Base-by-base conservation (phyloP, 1,140 invertebrate species). In the Caerostris darwini region DNA sequence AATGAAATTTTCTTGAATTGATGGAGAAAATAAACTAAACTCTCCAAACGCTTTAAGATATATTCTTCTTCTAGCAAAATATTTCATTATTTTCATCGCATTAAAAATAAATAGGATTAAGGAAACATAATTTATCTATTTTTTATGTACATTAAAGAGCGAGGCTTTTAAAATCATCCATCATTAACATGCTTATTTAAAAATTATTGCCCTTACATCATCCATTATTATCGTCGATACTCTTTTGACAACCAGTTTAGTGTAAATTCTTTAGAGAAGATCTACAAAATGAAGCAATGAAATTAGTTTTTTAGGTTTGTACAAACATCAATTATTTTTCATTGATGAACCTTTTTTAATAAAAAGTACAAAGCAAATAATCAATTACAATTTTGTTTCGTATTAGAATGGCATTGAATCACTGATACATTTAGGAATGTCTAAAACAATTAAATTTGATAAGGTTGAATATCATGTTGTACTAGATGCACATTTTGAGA, bases 101-200 rank as follows among this genome's bases (percentile, higher is more conserved):
- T 77, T 77, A 12, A 77, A 77, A 10, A 50, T 53, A 50, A 77
- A 77, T 14, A 50, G 17, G 67, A 69, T 69, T 69, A 69, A 77
- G 10, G 34, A 53, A 77, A 77, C 34, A 77, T 77, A 77, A 77
- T 77, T 77, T 12, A 77, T 77, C 6, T 53, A 8, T 53, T 50
- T 77, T 34, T 71, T 71, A 10, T 77, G 34, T 10, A 10, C 10
- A 8, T 10, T 4, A 10, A 34, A 77, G 34, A 50, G 14, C 34
- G 12, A 77, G 34, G 34, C 71, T 77, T 77, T 77, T 77, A 77
- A 77, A 77, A 77, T 12, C 71, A 77, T 77, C 71, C 34, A 77
- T 77, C 71, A 77, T 53, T 12, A 3, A 10, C 5, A 12, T 50
- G 5, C 14, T 53, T 77, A 77, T 77, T 77, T 53, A 19, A 50